phyloP scores from a whole-genome alignment of 2,113 vertebrate species.

The Misgurnus anguillicaudatus region DNA sequence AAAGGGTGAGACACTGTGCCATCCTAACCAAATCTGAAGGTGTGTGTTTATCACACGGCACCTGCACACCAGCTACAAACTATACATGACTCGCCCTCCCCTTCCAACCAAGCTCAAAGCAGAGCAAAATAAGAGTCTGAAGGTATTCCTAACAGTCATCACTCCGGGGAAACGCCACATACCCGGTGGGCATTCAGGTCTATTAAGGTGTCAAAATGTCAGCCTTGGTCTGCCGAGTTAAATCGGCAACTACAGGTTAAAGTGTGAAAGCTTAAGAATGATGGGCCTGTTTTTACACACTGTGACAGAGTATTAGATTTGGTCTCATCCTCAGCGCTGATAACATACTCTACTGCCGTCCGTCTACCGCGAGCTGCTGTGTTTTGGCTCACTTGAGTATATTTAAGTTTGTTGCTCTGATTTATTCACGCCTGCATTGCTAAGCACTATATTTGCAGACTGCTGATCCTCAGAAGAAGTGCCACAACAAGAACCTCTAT shows the following conservation, averaged over 20 bases:
- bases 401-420: slow-evolving; percentile 38
- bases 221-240: slow-evolving; percentile 29
- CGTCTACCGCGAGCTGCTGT: not conserved
- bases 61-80: slow-evolving; percentile 40
- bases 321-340: not conserved
- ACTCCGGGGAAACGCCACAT: slow-evolving; percentile 19
- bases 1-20: slow-evolving; percentile 52
- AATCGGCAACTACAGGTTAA: slow-evolving; percentile 43
- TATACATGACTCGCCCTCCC: not conserved
- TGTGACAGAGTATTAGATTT: slow-evolving; percentile 34
- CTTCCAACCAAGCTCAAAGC: not conserved
- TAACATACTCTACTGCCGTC: not conserved
- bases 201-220: slow-evolving; percentile 44
- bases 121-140: slow-evolving; percentile 18
- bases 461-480: slow-evolving; percentile 40
- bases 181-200: slow-evolving; percentile 36
- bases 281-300: slow-evolving; percentile 19
- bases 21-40: slow-evolving; percentile 38
- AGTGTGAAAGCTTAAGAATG: slow-evolving; percentile 27
- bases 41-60: slow-evolving; percentile 13
- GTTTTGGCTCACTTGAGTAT: slow-evolving; percentile 13
- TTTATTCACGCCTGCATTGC: slow-evolving; percentile 41
- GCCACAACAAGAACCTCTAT: slow-evolving; percentile 28
- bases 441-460: slow-evolving; percentile 33
- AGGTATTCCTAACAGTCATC: slow-evolving; percentile 40